Conservation (phyloP, 1,140 invertebrate species). For the Cherax destructor region DNA sequence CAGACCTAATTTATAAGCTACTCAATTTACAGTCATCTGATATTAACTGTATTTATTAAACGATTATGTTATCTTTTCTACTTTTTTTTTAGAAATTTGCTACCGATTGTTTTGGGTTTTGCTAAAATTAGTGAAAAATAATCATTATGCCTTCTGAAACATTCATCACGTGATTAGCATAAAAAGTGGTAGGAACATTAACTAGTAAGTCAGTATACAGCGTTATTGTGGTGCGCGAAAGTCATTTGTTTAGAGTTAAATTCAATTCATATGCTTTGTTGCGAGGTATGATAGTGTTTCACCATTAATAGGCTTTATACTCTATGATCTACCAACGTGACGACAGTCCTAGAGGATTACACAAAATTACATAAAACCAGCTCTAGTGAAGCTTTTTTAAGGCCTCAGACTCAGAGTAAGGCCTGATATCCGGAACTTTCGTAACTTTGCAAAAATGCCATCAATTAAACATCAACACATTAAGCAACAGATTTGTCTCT, state of each 20-base stretch:
- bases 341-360: constrained; percentile 63
- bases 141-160: constrained; percentile 67
- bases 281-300: constrained; percentile 70
- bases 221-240: constrained; percentile 45
- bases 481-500: constrained; percentile 62
- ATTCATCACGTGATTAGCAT: constrained; percentile 69
- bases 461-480: constrained; percentile 67
- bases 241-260: constrained; percentile 58
- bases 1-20: constrained; percentile 65
- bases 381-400: constrained; percentile 66
- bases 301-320: constrained; percentile 68
- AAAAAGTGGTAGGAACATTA: constrained; percentile 70
- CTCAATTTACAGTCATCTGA: constrained; percentile 60
- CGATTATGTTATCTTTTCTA: constrained; percentile 30
- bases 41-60: constrained; percentile 63
- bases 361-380: constrained; percentile 69
- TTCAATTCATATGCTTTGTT: constrained; percentile 69
- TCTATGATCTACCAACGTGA: constrained; percentile 68
- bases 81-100: constrained; percentile 46
- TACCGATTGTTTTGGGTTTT: constrained; percentile 66
- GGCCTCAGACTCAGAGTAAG: constrained; percentile 67
- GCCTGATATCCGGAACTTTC: constrained; percentile 68
- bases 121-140: constrained; percentile 64
- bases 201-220: constrained; percentile 68
- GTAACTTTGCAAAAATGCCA: constrained; percentile 69